Evolutionary conservation across 2,113 vertebrate species (phyloP).

Genomic region (Steatornis caripensis): DNA sequence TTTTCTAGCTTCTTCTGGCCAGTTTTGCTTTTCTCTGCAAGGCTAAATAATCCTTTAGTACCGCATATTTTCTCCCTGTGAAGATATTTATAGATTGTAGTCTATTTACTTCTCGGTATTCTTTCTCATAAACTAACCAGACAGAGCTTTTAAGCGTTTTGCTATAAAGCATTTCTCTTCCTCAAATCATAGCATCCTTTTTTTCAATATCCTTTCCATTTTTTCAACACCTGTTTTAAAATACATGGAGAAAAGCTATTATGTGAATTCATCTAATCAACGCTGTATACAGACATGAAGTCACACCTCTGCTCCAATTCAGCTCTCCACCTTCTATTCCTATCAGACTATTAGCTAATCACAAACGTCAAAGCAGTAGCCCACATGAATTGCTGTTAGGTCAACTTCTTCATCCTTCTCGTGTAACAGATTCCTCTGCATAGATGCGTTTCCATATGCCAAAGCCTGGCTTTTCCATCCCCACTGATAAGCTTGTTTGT

Average conservation of each 20-base stretch:
- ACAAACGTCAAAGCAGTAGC: not conserved
- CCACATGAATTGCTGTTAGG: not conserved
- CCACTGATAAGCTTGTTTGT: not conserved
- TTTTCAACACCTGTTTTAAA: not conserved
- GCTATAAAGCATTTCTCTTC: constrained; percentile 7
- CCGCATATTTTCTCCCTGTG: not conserved
- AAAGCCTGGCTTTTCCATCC: not conserved
- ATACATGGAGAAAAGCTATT: not conserved
- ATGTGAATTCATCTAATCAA: not conserved
- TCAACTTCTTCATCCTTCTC: not conserved
- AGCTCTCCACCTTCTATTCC: not conserved
- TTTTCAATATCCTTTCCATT: not conserved
- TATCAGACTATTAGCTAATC: not conserved
- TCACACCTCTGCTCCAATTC: not conserved
- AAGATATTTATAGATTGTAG: constrained; percentile 2
- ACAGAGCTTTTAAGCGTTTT: constrained; percentile 20
- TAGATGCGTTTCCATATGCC: accelerated
- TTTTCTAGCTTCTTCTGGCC: not conserved
- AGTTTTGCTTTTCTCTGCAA: constrained; percentile 1
- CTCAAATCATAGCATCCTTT: not conserved
- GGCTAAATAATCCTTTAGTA: constrained; percentile 22
- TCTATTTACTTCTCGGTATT: constrained; percentile 20
- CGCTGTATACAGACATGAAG: not conserved
- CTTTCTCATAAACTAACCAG: constrained; percentile 21
- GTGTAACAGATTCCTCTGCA: not conserved